Evolutionary conservation across 1,140 invertebrate genomes (phyloP).

Genomic region (honey bee (Apis mellifera)): DNA sequence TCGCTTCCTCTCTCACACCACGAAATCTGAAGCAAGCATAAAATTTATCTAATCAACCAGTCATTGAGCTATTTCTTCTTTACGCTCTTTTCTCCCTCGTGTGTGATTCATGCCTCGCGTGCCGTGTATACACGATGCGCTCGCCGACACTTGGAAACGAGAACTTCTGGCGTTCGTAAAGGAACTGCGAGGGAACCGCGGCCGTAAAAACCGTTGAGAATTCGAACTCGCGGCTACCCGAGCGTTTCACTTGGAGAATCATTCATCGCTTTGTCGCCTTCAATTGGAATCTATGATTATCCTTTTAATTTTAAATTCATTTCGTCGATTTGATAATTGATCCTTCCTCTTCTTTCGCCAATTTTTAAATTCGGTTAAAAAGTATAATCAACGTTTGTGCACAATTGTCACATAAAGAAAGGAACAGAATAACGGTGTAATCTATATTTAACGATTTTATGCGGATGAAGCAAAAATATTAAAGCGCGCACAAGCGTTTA

Average conservation of each 20-base stretch:
- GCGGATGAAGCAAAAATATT: too few species aligned
- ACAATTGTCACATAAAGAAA: too few species aligned
- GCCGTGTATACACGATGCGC: neutral
- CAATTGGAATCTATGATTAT: too few species aligned
- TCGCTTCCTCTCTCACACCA: neutral
- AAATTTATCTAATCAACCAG: conserved; percentile 64
- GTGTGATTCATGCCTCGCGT: neutral
- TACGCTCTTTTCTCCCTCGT: neutral
- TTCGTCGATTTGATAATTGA: too few species aligned
- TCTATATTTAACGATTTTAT: too few species aligned
- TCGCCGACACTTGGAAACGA: neutral
- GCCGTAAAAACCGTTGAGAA: neutral
- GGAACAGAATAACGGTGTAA: too few species aligned
- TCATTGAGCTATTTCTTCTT: neutral
- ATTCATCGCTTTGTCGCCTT: too few species aligned
- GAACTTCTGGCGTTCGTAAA: neutral
- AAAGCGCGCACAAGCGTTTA: too few species aligned
- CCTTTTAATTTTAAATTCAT: too few species aligned
- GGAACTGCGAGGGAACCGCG: neutral
- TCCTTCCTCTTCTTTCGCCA: too few species aligned
- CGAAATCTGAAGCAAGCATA: conserved; percentile 58
- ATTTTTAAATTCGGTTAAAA: too few species aligned
- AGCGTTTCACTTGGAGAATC: neutral
- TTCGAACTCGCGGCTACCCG: neutral
- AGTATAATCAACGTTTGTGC: too few species aligned